Percentiles rank a stretch among this genome's conserved stretches.
Conservation (phyloP, 2,888 invertebrate species). For the Mythimna albipuncta region DNA sequence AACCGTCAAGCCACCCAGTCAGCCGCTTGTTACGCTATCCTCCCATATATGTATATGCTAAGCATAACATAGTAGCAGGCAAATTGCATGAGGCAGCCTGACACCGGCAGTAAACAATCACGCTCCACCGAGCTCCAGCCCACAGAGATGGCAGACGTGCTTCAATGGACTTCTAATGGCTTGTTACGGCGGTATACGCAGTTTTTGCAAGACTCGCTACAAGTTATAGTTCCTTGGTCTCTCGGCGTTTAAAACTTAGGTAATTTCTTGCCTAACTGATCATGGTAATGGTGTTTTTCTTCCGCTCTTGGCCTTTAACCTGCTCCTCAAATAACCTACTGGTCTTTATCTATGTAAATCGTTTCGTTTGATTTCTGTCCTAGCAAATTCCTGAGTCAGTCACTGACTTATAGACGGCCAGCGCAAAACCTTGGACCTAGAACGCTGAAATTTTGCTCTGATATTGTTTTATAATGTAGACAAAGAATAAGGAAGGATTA, state of each 20-base stretch:
- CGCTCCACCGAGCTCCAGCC: conserved; percentile 44
- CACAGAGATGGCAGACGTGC: conserved; percentile 42
- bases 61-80: conserved; percentile 44
- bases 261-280: neutral
- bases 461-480: too few species aligned
- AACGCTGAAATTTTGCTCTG: too few species aligned
- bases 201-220: conserved; percentile 33
- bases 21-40: conserved; percentile 1
- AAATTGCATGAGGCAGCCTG: conserved; percentile 49
- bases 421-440: too few species aligned
- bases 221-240: conserved; percentile 5
- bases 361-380: neutral
- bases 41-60: conserved; percentile 11
- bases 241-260: neutral
- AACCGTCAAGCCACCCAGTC: neutral
- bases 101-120: conserved; percentile 39
- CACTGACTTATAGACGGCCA: too few species aligned
- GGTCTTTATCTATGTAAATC: neutral
- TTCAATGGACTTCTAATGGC: conserved; percentile 50
- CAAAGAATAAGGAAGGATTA: too few species aligned
- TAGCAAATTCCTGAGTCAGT: neutral
- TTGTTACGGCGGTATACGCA: conserved; percentile 42
- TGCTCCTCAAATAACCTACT: neutral
- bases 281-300: neutral
- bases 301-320: neutral